Conservation (phyloP, 2,113 vertebrate genomes). For the Pedetes capensis region DNA sequence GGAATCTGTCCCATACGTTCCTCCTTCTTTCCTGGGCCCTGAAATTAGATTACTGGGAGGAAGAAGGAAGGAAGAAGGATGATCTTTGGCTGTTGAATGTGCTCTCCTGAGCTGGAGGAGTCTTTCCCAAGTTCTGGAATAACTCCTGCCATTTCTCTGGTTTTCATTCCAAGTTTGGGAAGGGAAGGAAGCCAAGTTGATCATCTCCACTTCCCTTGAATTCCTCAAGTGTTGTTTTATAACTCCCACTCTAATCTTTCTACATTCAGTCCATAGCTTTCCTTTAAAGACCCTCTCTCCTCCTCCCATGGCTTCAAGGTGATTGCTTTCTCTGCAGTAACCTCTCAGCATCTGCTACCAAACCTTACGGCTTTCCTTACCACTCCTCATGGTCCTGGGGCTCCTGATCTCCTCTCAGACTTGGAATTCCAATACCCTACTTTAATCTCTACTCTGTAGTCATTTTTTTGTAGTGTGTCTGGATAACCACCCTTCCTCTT, state of each 20-base stretch:
- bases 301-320: not conserved
- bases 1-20: not conserved
- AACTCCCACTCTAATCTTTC: not conserved
- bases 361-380: not conserved
- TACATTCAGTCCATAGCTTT: not conserved
- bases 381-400: not conserved
- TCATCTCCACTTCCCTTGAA: not conserved
- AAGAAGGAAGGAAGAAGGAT: not conserved
- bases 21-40: conserved; percentile 8
- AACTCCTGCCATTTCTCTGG: not conserved
- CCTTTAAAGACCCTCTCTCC: not conserved
- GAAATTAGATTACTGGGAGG: conserved; percentile 16
- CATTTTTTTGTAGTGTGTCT: not conserved
- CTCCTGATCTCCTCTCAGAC: not conserved
- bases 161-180: conserved; percentile 11
- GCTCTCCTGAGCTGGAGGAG: not conserved
- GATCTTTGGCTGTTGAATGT: not conserved
- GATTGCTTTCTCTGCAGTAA: not conserved
- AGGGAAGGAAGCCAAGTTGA: not conserved
- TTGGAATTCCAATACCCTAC: not conserved
- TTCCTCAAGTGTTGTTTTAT: not conserved
- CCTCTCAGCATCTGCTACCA: not conserved
- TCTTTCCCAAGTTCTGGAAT: not conserved
- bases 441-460: not conserved
- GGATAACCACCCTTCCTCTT: not conserved